Conservation (phyloP, 2,113 vertebrate genomes). For the Bufo gargarizans region DNA sequence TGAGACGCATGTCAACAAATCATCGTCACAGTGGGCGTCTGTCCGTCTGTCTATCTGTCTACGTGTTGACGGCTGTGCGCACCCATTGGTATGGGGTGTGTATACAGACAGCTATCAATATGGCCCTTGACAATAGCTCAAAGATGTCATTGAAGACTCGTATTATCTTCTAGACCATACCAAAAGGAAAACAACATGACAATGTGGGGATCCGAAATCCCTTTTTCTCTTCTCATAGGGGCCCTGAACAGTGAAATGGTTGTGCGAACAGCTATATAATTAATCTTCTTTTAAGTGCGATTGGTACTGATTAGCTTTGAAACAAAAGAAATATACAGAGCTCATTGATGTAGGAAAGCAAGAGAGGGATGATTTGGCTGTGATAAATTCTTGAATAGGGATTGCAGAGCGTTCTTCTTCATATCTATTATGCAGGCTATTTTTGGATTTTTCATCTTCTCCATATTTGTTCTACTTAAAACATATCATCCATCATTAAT, state of each 20-base stretch:
- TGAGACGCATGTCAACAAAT: conserved; percentile 31
- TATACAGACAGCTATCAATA: conserved; percentile 21
- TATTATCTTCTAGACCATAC: conserved; percentile 35
- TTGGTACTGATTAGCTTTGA: conserved; percentile 62
- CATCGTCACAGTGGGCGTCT: conserved; percentile 24
- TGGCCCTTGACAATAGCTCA: conserved; percentile 18
- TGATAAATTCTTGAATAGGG: conserved; percentile 22
- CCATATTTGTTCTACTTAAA: background rate
- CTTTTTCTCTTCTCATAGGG: background rate
- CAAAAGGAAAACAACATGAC: background rate
- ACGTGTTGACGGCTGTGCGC: background rate
- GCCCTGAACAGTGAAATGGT: conserved; percentile 36
- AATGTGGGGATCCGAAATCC: conserved; percentile 19
- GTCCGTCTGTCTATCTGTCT: conserved; percentile 23
- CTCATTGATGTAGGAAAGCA: conserved; percentile 54
- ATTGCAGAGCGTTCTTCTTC: conserved; percentile 9
- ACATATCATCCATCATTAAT: background rate
- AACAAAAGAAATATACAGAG: conserved; percentile 45
- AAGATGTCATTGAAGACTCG: conserved; percentile 32
- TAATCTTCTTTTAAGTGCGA: conserved; percentile 66
- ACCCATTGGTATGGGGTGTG: conserved; percentile 4
- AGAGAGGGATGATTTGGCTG: conserved; percentile 42
- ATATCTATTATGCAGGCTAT: background rate
- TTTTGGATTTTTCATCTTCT: background rate
- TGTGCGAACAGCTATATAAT: conserved; percentile 59